Conservation (phyloP, 2,113 vertebrate species). For the Daubentonia madagascariensis region DNA sequence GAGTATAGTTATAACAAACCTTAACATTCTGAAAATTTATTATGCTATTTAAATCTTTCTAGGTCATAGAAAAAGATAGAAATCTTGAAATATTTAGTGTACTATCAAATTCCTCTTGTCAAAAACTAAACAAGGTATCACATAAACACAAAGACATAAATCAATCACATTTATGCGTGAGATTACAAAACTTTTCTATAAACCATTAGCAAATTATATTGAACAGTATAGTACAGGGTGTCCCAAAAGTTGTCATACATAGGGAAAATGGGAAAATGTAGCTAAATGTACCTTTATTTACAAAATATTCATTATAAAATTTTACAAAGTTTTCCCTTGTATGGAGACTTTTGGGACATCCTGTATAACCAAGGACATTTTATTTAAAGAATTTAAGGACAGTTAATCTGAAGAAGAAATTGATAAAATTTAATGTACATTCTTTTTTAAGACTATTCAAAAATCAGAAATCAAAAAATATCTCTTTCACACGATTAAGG, state of each 20-base stretch:
- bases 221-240: background rate
- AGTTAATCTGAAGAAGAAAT: background rate
- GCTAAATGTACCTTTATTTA: no score
- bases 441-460: background rate
- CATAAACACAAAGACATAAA: background rate
- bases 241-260: no score
- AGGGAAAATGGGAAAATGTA: no score
- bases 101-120: background rate
- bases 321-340: no score
- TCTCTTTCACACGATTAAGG: background rate
- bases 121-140: background rate
- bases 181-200: background rate
- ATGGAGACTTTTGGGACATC: no score
- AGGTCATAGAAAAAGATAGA: background rate
- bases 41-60: background rate
- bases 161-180: background rate
- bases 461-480: background rate
- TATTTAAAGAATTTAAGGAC: background rate
- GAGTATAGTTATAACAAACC: background rate
- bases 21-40: background rate
- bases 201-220: background rate
- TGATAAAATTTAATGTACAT: background rate
- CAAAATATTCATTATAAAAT: no score
- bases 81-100: background rate
- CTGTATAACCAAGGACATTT: no score